phyloP scores from a whole-genome alignment of 2,888 invertebrate genomes.

The Parnassius apollo region DNA sequence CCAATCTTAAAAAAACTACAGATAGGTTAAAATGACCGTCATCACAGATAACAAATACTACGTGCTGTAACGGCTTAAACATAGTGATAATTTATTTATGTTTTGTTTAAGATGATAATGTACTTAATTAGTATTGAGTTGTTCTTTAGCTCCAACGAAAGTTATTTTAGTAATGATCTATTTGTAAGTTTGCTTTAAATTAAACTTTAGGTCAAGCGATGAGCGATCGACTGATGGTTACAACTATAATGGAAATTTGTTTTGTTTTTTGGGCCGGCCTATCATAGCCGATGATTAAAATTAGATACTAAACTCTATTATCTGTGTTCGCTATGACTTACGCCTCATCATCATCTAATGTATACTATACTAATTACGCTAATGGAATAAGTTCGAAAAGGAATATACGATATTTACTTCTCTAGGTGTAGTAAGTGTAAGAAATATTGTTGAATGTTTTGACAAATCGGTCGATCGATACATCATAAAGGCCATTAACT shows the following conservation, averaged over 20 bases:
- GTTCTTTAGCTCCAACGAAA: slow-evolving; percentile 17
- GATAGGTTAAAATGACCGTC: neutral
- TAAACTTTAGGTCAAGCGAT: slow-evolving; percentile 3
- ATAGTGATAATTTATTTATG: slow-evolving; percentile 37
- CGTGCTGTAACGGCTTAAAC: slow-evolving; percentile 16
- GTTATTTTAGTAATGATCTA: slow-evolving; percentile 18
- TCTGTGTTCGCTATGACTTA: no score
- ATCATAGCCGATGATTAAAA: neutral
- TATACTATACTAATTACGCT: no score
- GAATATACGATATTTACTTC: no score
- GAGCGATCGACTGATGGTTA: slow-evolving; percentile 11
- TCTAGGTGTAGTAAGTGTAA: neutral
- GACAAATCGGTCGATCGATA: slow-evolving; percentile 7
- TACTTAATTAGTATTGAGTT: slow-evolving; percentile 44
- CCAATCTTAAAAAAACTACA: neutral
- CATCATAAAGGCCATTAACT: slow-evolving; percentile 15
- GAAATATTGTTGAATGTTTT: neutral
- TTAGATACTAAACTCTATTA: no score
- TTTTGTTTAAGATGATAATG: slow-evolving; percentile 35
- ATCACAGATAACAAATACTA: slow-evolving; percentile 12
- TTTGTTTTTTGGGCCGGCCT: neutral
- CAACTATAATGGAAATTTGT: neutral
- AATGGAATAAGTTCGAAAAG: no score
- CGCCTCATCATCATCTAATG: no score
- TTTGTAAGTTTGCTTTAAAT: slow-evolving; percentile 23